Evolutionary conservation across 2,888 invertebrate species (phyloP).

Genomic region (Calliopum simillimum): DNA sequence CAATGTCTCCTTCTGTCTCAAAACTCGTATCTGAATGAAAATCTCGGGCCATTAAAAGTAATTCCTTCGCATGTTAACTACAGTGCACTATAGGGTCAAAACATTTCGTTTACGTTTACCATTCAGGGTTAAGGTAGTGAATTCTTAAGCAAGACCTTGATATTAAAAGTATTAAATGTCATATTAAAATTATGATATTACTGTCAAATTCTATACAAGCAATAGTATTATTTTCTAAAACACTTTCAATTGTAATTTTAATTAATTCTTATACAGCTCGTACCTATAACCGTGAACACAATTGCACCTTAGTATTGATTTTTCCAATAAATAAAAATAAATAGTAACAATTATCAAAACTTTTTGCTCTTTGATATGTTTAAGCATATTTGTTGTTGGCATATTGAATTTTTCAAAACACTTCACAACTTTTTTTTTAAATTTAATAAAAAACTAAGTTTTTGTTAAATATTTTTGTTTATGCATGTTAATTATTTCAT

Average conservation of each 20-base stretch:
- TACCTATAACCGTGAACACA: slow-evolving; percentile 65
- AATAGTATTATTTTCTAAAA: not conserved
- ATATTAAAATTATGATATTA: too few species aligned
- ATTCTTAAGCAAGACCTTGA: too few species aligned
- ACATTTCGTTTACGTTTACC: too few species aligned
- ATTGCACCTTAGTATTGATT: slow-evolving; percentile 62
- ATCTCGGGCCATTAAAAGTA: too few species aligned
- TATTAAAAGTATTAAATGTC: too few species aligned
- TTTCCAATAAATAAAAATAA: slow-evolving; percentile 58
- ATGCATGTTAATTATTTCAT: too few species aligned
- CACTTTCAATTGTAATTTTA: not conserved
- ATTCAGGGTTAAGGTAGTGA: too few species aligned
- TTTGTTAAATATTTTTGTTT: not conserved
- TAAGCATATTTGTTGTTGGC: slow-evolving; percentile 49
- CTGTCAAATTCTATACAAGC: not conserved
- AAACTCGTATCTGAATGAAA: too few species aligned
- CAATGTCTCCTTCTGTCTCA: too few species aligned
- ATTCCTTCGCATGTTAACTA: too few species aligned
- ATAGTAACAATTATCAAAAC: slow-evolving; percentile 54
- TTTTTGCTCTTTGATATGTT: slow-evolving; percentile 53
- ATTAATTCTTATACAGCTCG: not conserved
- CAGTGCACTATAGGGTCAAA: too few species aligned
- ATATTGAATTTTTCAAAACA: slow-evolving; percentile 50
- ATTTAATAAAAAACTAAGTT: not conserved
- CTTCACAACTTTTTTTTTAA: not conserved